Evolutionary conservation across 2,797 vertebrate genomes (phyloP).

Genomic region (Hydrolagus colliei): DNA sequence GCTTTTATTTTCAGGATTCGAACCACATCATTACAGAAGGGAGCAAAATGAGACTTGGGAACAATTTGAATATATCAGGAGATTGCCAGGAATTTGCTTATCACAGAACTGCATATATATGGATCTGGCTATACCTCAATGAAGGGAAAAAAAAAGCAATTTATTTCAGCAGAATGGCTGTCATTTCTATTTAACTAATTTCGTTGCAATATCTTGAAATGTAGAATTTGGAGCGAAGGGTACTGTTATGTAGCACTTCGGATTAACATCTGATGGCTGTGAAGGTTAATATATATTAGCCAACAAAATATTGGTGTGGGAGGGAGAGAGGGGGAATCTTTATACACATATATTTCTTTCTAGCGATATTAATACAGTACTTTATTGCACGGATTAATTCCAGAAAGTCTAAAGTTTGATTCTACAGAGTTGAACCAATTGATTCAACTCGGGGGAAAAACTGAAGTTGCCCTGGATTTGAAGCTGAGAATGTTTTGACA

Average conservation of each 20-base stretch:
- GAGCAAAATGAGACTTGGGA: not conserved
- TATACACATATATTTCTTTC: no score
- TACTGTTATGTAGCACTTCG: not conserved
- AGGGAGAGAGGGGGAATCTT: no score
- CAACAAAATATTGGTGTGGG: not conserved
- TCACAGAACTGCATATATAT: not conserved
- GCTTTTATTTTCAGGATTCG: not conserved
- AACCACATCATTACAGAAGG: not conserved
- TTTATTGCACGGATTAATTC: no score
- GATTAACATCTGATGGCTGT: not conserved
- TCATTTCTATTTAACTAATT: slow-evolving; percentile 10
- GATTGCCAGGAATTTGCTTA: not conserved
- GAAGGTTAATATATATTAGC: slow-evolving; percentile 4
- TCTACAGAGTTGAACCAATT: no score
- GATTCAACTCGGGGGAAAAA: no score
- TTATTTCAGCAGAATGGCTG: not conserved
- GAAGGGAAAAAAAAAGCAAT: not conserved
- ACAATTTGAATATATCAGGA: not conserved
- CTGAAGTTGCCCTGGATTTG: no score
- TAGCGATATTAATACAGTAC: no score
- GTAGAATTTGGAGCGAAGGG: not conserved
- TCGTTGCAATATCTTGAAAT: slow-evolving; percentile 15
- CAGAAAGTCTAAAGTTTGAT: no score
- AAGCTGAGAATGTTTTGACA: no score
- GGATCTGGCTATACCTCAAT: not conserved